Evolutionary conservation across 1,140 invertebrate species (phyloP).

Genomic region (Heterodera schachtii): DNA sequence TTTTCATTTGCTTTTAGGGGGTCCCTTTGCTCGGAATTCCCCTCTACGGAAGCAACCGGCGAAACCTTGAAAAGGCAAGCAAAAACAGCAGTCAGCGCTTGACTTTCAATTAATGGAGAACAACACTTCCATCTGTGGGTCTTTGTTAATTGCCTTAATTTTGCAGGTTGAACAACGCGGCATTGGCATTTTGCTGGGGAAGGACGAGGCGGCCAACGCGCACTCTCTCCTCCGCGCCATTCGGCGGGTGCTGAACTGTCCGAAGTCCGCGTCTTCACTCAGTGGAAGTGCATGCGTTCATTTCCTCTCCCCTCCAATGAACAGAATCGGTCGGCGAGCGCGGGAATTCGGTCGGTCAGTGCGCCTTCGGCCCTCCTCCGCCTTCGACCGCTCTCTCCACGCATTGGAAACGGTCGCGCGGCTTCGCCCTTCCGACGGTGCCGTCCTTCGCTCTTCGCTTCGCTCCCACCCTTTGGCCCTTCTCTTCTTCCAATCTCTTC

Average conservation of each 20-base stretch:
- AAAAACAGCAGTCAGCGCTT: background rate
- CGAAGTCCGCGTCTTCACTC: background rate
- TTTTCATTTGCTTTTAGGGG: conserved; percentile 45
- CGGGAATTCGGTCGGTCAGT: conserved; percentile 56
- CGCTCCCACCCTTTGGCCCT: background rate
- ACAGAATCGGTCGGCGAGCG: conserved; percentile 51
- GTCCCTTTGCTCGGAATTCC: conserved; percentile 61
- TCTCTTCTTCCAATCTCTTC: background rate
- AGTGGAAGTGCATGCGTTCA: no score
- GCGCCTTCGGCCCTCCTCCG: conserved; percentile 36
- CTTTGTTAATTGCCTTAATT: background rate
- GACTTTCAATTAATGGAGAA: background rate
- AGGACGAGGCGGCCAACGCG: conserved; percentile 47
- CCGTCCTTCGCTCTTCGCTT: no score
- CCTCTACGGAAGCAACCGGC: conserved; percentile 58
- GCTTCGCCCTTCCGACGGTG: background rate
- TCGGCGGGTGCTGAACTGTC: conserved; percentile 17
- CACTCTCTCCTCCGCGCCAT: conserved; percentile 39
- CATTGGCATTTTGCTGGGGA: conserved; percentile 57
- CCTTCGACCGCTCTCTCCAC: conserved; percentile 50
- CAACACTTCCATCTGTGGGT: background rate
- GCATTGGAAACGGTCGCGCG: background rate
- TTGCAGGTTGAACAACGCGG: conserved; percentile 41
- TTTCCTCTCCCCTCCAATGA: no score
- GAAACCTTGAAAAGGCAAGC: conserved; percentile 53